These are phyloP conservation scores for Intellagama lesueurii DNA, from an alignment of 2,797 vertebrate genomes.

Conservation along the genomic window DNA sequence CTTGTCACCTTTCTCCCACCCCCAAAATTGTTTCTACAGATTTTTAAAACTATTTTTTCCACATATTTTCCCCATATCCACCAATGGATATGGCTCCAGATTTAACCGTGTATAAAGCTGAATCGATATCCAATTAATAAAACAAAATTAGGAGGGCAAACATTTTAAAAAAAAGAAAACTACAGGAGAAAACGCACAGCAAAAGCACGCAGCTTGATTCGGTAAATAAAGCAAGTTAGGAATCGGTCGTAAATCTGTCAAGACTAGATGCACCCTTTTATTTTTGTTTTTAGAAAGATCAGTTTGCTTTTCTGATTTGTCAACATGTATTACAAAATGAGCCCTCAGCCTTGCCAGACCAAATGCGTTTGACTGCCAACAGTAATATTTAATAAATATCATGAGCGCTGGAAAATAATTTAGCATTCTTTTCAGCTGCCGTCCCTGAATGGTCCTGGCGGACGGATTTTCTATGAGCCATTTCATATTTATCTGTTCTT, in stretches of 20 bases:
- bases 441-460: no score
- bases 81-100: no score
- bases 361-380: no score
- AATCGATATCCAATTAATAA: no score
- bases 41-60: no score
- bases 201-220: neutral
- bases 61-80: no score
- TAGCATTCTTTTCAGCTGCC: neutral
- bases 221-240: neutral
- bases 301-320: neutral
- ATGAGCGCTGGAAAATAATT: neutral
- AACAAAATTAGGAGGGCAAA: neutral
- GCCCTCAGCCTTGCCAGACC: neutral
- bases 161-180: neutral
- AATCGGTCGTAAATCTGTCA: no score
- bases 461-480: neutral
- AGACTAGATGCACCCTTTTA: no score
- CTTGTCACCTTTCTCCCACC: no score
- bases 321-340: neutral
- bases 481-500: neutral
- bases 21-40: no score
- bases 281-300: no score
- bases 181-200: neutral
- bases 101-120: no score
- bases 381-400: neutral